Conservation (phyloP, 1,140 invertebrate species). For the Plutomurus gul region DNA sequence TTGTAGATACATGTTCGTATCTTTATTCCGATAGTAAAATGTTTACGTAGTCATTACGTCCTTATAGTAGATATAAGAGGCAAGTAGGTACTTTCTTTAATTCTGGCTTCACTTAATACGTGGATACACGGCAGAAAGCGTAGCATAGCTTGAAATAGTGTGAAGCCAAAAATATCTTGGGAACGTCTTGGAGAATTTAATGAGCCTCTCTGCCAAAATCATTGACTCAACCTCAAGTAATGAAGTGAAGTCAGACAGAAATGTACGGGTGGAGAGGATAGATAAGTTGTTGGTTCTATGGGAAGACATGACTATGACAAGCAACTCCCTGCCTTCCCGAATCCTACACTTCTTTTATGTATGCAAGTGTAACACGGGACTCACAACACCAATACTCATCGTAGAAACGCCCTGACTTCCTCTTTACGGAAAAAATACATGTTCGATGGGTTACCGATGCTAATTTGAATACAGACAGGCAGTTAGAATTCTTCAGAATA, state of each 20-base stretch:
- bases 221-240: background rate
- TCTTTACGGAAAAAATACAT: constrained; percentile 1
- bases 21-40: too few species aligned
- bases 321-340: constrained; percentile 21
- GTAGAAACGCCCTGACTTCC: constrained; percentile 25
- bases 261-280: constrained; percentile 8
- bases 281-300: constrained; percentile 10
- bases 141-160: constrained; percentile 15
- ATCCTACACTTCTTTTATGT: background rate
- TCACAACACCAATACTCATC: background rate
- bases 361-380: too few species aligned
- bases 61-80: too few species aligned
- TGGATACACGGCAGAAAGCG: too few species aligned
- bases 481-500: background rate
- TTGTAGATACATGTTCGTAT: too few species aligned
- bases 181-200: constrained; percentile 40
- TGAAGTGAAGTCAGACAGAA: background rate
- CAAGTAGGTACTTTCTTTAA: too few species aligned
- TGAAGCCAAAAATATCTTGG: constrained; percentile 44
- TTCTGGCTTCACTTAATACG: too few species aligned
- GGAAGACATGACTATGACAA: constrained; percentile 28
- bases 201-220: constrained; percentile 40
- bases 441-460: background rate
- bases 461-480: background rate
- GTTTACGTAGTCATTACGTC: too few species aligned